Conservation (phyloP, 2,888 invertebrate species). For the Conistra vaccinii region DNA sequence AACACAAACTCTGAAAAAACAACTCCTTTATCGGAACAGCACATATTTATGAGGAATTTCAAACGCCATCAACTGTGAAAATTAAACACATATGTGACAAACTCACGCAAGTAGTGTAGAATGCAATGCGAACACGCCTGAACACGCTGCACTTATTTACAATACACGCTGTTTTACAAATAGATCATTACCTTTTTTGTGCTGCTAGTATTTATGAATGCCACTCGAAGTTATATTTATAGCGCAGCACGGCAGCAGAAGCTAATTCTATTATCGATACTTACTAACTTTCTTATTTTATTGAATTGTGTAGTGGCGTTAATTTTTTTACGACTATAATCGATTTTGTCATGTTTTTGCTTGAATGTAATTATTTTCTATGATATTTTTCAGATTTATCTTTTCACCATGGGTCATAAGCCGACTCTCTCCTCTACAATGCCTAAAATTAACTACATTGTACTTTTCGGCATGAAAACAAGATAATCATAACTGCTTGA, state of each 20-base stretch:
- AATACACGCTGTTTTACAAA: conserved; percentile 51
- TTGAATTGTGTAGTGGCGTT: conserved; percentile 20
- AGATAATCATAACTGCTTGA: background rate
- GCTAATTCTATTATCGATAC: conserved; percentile 24
- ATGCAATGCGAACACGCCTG: conserved; percentile 33
- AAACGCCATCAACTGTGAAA: conserved; percentile 15
- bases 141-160: conserved; percentile 45
- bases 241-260: background rate
- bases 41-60: background rate
- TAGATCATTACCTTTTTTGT: conserved; percentile 39
- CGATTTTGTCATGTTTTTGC: background rate
- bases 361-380: conserved; percentile 14
- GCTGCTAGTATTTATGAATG: conserved; percentile 5
- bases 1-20: background rate
- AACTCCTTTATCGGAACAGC: background rate
- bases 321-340: conserved; percentile 1
- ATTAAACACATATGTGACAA: conserved; percentile 12
- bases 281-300: conserved; percentile 29
- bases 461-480: background rate
- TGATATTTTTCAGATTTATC: background rate
- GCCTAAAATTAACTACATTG: background rate
- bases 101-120: conserved; percentile 32
- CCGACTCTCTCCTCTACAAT: background rate
- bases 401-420: background rate
- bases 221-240: conserved; percentile 43